Percentiles rank a stretch among this genome's conserved stretches.
phyloP scores from a whole-genome alignment of 2,113 vertebrate genomes.

The Nothobranchius furzeri region DNA sequence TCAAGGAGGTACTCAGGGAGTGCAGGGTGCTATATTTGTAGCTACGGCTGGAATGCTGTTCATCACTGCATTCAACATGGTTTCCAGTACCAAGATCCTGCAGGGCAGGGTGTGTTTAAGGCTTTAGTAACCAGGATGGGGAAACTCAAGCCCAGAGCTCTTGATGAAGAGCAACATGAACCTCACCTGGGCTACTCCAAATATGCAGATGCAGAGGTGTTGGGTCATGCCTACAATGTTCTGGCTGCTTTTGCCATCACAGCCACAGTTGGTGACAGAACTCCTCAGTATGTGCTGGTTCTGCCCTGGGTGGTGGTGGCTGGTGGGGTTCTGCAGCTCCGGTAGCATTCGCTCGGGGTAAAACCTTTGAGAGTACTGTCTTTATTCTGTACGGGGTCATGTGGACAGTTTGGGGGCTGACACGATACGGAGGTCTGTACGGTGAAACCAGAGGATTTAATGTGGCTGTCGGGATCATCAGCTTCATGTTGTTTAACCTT shows the following conservation, averaged over 20 bases:
- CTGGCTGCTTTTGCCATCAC: conserved; percentile 85
- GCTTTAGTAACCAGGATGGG: conserved; percentile 54
- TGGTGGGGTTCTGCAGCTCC: conserved; percentile 83
- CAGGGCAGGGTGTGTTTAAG: conserved; percentile 69
- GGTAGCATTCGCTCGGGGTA: conserved; percentile 87
- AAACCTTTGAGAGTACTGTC: conserved; percentile 87
- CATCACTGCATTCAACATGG: conserved; percentile 76
- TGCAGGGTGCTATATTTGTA: conserved; percentile 83
- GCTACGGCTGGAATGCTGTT: conserved; percentile 77
- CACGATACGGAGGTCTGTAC: conserved; percentile 80
- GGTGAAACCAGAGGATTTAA: conserved; percentile 79
- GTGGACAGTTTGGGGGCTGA: conserved; percentile 89
- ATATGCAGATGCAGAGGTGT: conserved; percentile 84
- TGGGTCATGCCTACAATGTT: conserved; percentile 82
- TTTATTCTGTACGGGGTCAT: conserved; percentile 86
- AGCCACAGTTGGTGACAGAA: conserved; percentile 55
- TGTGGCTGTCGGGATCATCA: conserved; percentile 78
- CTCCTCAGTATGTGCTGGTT: conserved; percentile 76
- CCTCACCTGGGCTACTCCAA: conserved; percentile 88
- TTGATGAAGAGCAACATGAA: conserved; percentile 71
- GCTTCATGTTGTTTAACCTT: conserved; percentile 85
- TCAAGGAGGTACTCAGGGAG: conserved; percentile 81
- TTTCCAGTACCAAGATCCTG: conserved; percentile 66
- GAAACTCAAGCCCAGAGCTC: conserved; percentile 73
- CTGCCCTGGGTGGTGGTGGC: conserved; percentile 87